Evolutionary conservation across 2,113 vertebrate genomes (phyloP), one percentile per base, ranked within the genome.

Genomic region (Lagenorhynchus albirostris): DNA sequence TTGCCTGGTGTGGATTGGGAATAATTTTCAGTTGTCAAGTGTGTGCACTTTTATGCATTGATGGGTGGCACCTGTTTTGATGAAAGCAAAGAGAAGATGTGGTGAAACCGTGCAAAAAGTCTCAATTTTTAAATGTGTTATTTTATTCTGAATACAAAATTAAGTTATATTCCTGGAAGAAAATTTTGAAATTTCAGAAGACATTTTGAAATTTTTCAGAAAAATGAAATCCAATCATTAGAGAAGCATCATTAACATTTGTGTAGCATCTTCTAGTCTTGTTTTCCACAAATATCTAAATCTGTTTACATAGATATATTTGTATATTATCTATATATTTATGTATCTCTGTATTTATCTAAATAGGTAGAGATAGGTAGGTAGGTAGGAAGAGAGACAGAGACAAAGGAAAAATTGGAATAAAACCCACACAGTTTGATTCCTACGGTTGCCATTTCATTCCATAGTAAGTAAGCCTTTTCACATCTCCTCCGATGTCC

Each of bases 1-100:
- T 9, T 23, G 23, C 38, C 14, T 0, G 3, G 20, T 5, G 5
- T 9, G 1, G n/a, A 26, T 4, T 1, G 25, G 8, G 0, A 10
- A 6, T 41, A 10, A 47, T 25, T 17, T 11, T 18, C 63, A 1
- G 2, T 38, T 47, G 41, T 58, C 71, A 55, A 41, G 47, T 53
- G 2, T 15, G 26, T 6, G 5, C 6, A 23, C 13, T 6, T 91
- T 10, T 25, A 5, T 10, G 63, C 21, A 0, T 47, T 13, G 3
- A 12, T 11, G 14, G 47, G n/a, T 3, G 50, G 36, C 17, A 11
- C 36, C 47, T 15, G 7, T 38, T 29, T 44, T 60, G 18, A 50
- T 11, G 67, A 63, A 2, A 73, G 25, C 33, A 4, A 23, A 8
- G 68, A 44, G 77, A 15, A 83, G 38, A 63, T 15, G 55, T 38